phyloP scores from a whole-genome alignment of 2,797 vertebrate genomes.

The Orestias chungarensis region DNA sequence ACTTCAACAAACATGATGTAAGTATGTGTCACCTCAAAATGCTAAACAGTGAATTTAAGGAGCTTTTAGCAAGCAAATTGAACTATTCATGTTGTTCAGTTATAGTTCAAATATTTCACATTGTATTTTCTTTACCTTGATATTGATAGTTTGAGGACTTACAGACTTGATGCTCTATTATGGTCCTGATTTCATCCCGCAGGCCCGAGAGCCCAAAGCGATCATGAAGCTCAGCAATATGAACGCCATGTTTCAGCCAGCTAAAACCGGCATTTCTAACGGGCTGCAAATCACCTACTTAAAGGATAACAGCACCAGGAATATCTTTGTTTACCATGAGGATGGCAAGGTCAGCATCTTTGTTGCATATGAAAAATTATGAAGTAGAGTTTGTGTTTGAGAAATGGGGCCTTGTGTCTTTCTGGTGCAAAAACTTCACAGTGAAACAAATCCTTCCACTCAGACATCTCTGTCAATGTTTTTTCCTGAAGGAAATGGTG shows the following conservation, averaged over 20 bases:
- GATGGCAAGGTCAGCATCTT: conserved; percentile 89
- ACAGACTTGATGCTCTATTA: neutral
- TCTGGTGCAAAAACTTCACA: neutral
- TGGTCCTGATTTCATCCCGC: conserved; percentile 12
- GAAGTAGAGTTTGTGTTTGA: neutral
- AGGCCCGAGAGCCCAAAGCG: conserved; percentile 96
- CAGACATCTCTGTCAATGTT: conserved; percentile 6
- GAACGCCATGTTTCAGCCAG: conserved; percentile 93
- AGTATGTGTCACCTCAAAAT: conserved; percentile 10
- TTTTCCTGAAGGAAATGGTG: conserved; percentile 87
- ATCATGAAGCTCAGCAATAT: conserved; percentile 91
- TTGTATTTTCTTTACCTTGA: neutral
- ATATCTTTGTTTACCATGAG: conserved; percentile 95
- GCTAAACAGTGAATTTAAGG: neutral
- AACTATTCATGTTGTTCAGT: neutral
- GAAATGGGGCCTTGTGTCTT: neutral
- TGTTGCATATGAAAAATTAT: neutral
- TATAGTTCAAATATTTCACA: neutral
- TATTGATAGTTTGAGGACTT: neutral
- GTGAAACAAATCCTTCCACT: neutral
- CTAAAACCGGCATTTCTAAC: conserved; percentile 89
- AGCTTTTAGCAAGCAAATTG: neutral
- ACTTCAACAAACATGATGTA: conserved; percentile 44
- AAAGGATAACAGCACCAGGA: conserved; percentile 96
- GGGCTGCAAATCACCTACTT: conserved; percentile 95